Percentiles rank a stretch among this genome's conserved stretches.
Conservation (phyloP, 2,797 vertebrate species). For the Tauraco hartlaubi region DNA sequence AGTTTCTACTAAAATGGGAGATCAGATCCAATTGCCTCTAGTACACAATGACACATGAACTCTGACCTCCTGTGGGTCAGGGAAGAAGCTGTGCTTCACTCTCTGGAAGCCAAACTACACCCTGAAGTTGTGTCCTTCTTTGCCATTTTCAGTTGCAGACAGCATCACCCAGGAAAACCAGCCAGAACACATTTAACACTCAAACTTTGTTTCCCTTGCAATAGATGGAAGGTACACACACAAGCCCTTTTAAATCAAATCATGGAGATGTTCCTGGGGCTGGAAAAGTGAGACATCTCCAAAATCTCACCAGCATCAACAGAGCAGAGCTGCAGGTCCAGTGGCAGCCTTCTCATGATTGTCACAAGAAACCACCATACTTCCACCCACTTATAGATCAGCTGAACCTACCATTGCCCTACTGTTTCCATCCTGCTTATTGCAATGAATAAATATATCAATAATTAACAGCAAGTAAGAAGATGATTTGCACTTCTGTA, state of each 20-base stretch:
- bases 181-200: not conserved
- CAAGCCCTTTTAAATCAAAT: not conserved
- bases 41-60: not conserved
- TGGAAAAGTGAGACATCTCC: not conserved
- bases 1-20: not conserved
- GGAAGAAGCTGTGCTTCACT: not conserved
- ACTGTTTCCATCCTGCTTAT: not conserved
- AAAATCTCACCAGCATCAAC: not conserved
- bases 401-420: not conserved
- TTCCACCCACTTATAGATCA: not conserved
- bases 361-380: not conserved
- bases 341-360: not conserved
- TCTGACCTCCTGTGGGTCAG: not conserved
- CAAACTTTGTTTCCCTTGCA: not conserved
- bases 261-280: not conserved
- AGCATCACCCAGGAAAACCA: not conserved
- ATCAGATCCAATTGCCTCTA: not conserved
- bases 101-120: not conserved
- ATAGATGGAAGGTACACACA: not conserved
- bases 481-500: conserved; percentile 39
- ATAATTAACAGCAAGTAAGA: conserved; percentile 25
- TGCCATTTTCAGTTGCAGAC: not conserved
- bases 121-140: not conserved
- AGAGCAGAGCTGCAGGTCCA: not conserved
- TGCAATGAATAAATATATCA: not conserved